Percentiles rank a stretch among this genome's conserved stretches.
These are phyloP conservation scores for Pocillopora damicornis DNA, from an alignment of 64 coral and sea anemone genomes.

Conservation along the genomic window DNA sequence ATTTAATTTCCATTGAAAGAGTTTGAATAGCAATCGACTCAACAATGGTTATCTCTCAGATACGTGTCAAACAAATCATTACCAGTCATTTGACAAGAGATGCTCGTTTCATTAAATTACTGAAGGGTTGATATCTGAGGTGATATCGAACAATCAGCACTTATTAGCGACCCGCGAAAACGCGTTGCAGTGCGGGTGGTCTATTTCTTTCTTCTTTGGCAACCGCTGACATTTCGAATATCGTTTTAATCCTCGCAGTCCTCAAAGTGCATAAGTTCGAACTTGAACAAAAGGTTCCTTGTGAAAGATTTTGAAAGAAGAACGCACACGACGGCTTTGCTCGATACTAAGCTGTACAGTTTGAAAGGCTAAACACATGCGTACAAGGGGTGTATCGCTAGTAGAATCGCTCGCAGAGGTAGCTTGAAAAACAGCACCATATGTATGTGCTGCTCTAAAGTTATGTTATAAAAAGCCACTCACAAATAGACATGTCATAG, in stretches of 20 bases:
- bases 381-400: too few species aligned
- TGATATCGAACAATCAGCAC: conserved; percentile 27
- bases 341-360: not conserved
- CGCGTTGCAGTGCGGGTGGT: not conserved
- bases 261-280: not conserved
- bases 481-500: too few species aligned
- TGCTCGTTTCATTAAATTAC: conserved; percentile 34
- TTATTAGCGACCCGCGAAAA: not conserved
- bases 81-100: conserved; percentile 28
- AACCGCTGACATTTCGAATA: not conserved
- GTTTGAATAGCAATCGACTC: conserved; percentile 48
- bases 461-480: too few species aligned
- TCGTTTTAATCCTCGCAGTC: not conserved
- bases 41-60: conserved; percentile 40
- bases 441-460: too few species aligned
- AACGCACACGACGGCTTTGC: not conserved
- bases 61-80: conserved; percentile 24
- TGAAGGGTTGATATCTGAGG: not conserved
- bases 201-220: not conserved
- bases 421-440: too few species aligned
- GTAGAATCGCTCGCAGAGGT: too few species aligned
- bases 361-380: not conserved
- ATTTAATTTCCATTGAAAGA: conserved; percentile 63
- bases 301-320: not conserved
- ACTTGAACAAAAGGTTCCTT: not conserved